A percentile compares a stretch with the other conserved stretches of the same genome.
phyloP scores from a whole-genome alignment of 2,888 invertebrate genomes.

The Caenorhabditis angaria region DNA sequence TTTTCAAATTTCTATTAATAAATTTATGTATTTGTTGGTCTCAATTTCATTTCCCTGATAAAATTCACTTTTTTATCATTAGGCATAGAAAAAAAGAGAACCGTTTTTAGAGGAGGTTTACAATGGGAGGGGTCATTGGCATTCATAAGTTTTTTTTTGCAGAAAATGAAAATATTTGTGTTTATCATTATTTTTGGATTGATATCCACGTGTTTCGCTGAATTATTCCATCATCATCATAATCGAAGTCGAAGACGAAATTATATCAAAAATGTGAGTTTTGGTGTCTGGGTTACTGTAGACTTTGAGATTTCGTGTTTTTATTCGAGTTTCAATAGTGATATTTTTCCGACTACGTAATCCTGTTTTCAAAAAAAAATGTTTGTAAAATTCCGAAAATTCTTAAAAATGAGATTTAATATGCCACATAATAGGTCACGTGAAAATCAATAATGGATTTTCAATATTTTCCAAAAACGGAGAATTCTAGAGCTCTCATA shows the following conservation, averaged over 20 bases:
- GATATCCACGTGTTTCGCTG: constrained; percentile 6
- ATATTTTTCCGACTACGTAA: too few relatives aligned
- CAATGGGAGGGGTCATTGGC: not conserved
- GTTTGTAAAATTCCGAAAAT: not conserved
- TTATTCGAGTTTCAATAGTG: too few relatives aligned
- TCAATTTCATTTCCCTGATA: not conserved
- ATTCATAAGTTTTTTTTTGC: not conserved
- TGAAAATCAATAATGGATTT: too few relatives aligned
- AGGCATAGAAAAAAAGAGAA: too few relatives aligned
- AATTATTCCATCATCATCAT: constrained; percentile 28
- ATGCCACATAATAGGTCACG: too few relatives aligned
- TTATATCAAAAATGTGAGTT: constrained; percentile 22
- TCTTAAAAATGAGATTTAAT: too few relatives aligned
- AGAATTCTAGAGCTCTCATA: too few relatives aligned
- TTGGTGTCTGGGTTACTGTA: not conserved
- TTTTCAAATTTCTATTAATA: too few relatives aligned
- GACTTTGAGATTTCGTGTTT: too few relatives aligned
- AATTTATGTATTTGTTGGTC: not conserved
- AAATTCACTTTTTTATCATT: not conserved
- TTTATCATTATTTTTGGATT: not conserved
- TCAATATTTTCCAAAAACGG: too few relatives aligned
- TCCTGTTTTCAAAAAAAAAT: not conserved
- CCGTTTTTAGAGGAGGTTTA: too few relatives aligned
- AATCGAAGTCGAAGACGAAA: constrained; percentile 18
- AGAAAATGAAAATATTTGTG: not conserved